These are phyloP conservation scores for Vultur gryphus DNA, from an alignment of 2,797 vertebrate species.

Conservation along the genomic window DNA sequence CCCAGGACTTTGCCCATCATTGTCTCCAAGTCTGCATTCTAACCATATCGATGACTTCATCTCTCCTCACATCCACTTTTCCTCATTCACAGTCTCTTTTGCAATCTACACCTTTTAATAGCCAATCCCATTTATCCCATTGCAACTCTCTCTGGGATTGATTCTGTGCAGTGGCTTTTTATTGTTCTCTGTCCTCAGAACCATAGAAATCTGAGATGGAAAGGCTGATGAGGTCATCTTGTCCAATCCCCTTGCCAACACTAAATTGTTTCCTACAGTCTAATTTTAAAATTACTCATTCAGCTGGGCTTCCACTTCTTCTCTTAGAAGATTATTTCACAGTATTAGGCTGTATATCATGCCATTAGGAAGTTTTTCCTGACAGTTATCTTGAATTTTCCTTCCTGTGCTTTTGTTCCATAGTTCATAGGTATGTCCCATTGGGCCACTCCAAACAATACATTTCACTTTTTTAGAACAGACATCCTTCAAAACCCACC, in stretches of 20 bases:
- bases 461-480: neutral
- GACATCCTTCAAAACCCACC: neutral
- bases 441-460: neutral
- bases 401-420: constrained; percentile 19
- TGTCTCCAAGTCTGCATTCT: neutral
- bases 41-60: neutral
- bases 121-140: neutral
- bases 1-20: neutral
- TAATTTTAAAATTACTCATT: constrained; percentile 61
- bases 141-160: neutral
- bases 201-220: constrained; percentile 52
- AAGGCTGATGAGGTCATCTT: constrained; percentile 54
- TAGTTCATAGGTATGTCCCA: neutral
- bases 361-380: constrained; percentile 37
- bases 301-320: constrained; percentile 19
- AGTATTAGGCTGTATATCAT: constrained; percentile 7
- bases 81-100: neutral
- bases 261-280: constrained; percentile 46
- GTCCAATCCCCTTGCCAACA: constrained; percentile 19
- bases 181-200: constrained; percentile 47
- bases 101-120: neutral
- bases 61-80: neutral
- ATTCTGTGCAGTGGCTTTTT: constrained; percentile 24
- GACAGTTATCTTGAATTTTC: constrained; percentile 38
- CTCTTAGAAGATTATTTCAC: constrained; percentile 45